Evolutionary conservation across 2,797 vertebrate species (phyloP).

Genomic region (Carapus acus): DNA sequence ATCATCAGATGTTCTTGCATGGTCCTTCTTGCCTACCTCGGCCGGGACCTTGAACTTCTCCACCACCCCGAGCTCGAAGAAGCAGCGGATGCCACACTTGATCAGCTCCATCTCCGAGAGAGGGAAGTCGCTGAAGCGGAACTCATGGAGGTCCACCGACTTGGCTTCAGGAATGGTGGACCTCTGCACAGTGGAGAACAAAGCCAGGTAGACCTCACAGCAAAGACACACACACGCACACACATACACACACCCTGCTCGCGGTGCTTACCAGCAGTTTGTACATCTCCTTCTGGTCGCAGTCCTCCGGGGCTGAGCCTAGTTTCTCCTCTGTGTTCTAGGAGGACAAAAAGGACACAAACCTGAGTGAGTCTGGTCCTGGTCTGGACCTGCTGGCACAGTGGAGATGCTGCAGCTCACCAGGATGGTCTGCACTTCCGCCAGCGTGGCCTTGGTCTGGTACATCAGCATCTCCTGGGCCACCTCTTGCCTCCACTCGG

Average conservation of each 20-base stretch:
- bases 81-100: slow-evolving; percentile 84
- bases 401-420: slow-evolving; percentile 62
- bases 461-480: slow-evolving; percentile 89
- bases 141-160: slow-evolving; percentile 78
- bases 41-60: slow-evolving; percentile 94
- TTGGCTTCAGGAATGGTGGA: slow-evolving; percentile 80
- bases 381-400: not conserved
- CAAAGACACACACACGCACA: not conserved
- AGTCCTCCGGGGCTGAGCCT: slow-evolving; percentile 77
- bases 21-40: slow-evolving; percentile 68
- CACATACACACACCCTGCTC: not conserved
- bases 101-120: slow-evolving; percentile 81
- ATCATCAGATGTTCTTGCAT: not conserved
- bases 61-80: slow-evolving; percentile 89
- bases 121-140: slow-evolving; percentile 87
- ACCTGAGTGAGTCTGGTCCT: not conserved
- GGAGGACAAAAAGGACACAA: slow-evolving; percentile 19
- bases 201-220: not conserved
- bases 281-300: slow-evolving; percentile 83
- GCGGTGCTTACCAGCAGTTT: slow-evolving; percentile 80
- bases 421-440: slow-evolving; percentile 81
- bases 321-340: slow-evolving; percentile 88
- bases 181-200: slow-evolving; percentile 63
- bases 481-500: slow-evolving; percentile 85
- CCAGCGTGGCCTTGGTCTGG: slow-evolving; percentile 77